Base-by-base conservation (phyloP, 2,113 vertebrate genomes). In the Dolichallabes microphthalmus region DNA sequence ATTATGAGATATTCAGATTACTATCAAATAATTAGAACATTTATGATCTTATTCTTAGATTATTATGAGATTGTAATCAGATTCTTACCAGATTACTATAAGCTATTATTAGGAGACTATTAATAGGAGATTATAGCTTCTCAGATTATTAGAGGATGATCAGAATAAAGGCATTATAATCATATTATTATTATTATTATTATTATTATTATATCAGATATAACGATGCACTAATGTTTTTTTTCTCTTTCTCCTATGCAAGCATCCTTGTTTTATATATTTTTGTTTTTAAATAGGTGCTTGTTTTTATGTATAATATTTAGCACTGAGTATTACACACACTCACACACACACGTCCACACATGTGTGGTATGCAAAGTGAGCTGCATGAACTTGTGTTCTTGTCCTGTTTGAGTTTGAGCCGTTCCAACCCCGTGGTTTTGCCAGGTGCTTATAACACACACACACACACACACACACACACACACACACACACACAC, bases 401-500 rank as follows among this genome's bases (percentile, higher is more conserved):
- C 35, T n/a, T 74, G 55, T 57, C 82, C 57, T 76, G 39, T n/a
- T 45, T 35, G 60, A 77, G 82, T 45, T 84, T 52, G 15, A 30
- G 71, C 45, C 74, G 78, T 77, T 78, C 82, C 82, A 76, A 84
- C n/a, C 39, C 57, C 50, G 71, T 45, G 45, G 82, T 71, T 52
- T 81, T 76, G 25, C 35, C 17, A 71, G 30, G 32, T 60, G 71
- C 55, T 81, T 66, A n/a, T 50, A 27, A 75, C 57, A 57, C 60
- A 81, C 45, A 50, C 79, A 53, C 53, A 52, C 25, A 39, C 63
- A 64, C 63, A 75, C 80, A 22, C 55, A 53, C 80, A 68, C 63
- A 68, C 45, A 74, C 60, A 66, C 68, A 78, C 52, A 45, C 58
- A 52, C 57, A 55, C 27, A 53, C 63, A 66, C 64, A 76, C 80